Evolutionary conservation across 2,888 invertebrate species (phyloP), one percentile per base, ranked within the genome.

Genomic region (Eristalis pertinax): DNA sequence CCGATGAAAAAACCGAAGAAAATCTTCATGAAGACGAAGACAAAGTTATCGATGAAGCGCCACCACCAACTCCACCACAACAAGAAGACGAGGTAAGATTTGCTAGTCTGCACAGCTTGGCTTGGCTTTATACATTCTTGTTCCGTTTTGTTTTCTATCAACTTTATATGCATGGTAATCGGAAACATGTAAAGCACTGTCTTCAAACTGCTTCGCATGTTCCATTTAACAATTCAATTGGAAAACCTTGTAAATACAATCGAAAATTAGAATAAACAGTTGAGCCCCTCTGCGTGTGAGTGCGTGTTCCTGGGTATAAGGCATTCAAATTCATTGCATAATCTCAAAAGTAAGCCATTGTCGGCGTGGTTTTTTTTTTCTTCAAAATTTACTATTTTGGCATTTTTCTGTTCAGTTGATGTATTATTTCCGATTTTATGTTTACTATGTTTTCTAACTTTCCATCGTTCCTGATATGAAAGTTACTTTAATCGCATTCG

Each of bases 281-380:
- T 19, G 10, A 26, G 15, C 15, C 35, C 32, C 58, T 15, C 15
- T 78, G 56, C 78, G 64, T 58, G 77, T 58, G 83, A 79, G 64
- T 72, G 60, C 79, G 65, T 68, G 60, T 75, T 35, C 29, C 29
- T 24, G 73, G 83, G 76, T 87, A 76, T 79, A 87, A 87, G 84
- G 83, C 83, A 84, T 84, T 87, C 86, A 89, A 83, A 79, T 84
- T 77, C 82, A 69, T 38, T 81, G 72, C 70, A 69, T 72, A 70
- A 73, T 26, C 29, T 91, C 89, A 90, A 92, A 91, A 92, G 92
- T 92, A 92, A 92, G 92, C 92, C 91, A 92, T 92, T 92, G 92
- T 92, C 92, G 92, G 92, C 90, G 87, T 88, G 90, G 90, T 90
- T 90, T 90, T 83, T 89, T 90, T 89, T 90, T 90, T 89, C 80